Percentiles rank a stretch among this genome's conserved stretches.
Evolutionary conservation across 1,140 invertebrate genomes (phyloP).

Genomic region (Pogonus chalceus): DNA sequence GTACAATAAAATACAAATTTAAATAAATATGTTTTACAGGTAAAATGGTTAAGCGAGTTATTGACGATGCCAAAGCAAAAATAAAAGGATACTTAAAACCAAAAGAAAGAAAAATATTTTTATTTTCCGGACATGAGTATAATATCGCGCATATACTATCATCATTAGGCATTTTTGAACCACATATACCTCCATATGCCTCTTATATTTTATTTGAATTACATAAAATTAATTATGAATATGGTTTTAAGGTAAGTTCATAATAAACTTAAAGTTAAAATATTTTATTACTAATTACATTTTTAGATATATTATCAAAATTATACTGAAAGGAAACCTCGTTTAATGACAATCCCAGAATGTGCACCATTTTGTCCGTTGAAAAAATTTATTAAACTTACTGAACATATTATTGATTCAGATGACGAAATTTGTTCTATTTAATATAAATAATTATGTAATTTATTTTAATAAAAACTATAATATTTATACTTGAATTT

Average conservation of each 20-base stretch:
- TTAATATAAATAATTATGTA: no score
- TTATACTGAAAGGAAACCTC: not conserved
- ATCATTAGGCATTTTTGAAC: constrained; percentile 48
- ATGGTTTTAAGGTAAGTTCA: constrained; percentile 9
- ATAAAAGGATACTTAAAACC: constrained; percentile 28
- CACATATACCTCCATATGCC: constrained; percentile 43
- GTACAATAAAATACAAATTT: no score
- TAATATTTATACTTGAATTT: no score
- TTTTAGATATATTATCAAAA: not conserved
- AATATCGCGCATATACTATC: constrained; percentile 52
- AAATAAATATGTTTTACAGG: not conserved
- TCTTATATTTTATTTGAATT: constrained; percentile 33
- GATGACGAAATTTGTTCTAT: no score
- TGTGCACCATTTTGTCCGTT: no score
- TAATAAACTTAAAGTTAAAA: not conserved
- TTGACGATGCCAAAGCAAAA: constrained; percentile 36
- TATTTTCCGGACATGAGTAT: constrained; percentile 58
- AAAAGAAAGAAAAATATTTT: constrained; percentile 37
- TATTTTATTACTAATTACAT: no score
- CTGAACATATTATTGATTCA: no score
- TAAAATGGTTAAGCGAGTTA: not conserved
- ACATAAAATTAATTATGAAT: constrained; percentile 14
- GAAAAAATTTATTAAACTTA: no score
- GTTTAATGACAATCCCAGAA: not conserved
- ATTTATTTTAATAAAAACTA: no score